Evolutionary conservation across 2,888 invertebrate species (phyloP).

Genomic region (Boloria selene): DNA sequence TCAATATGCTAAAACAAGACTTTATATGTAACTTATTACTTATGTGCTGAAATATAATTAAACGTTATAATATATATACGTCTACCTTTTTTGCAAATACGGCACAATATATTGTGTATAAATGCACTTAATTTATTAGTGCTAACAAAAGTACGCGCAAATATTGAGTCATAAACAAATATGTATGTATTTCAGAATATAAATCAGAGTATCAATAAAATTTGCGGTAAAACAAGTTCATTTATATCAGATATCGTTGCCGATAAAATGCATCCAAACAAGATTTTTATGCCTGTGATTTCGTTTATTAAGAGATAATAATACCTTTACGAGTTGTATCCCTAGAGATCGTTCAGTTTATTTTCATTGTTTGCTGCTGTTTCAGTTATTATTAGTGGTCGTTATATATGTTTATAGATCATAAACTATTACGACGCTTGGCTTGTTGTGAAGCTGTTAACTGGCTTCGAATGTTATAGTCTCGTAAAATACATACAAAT

Average conservation of each 20-base stretch:
- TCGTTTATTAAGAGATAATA: conserved; percentile 80
- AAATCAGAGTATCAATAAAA: conserved; percentile 46
- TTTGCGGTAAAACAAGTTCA: conserved; percentile 58
- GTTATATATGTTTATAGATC: conserved; percentile 80
- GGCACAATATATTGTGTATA: not conserved
- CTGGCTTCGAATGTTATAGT: conserved; percentile 69
- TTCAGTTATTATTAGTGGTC: conserved; percentile 80
- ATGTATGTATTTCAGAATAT: conserved; percentile 26
- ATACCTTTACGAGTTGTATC: conserved; percentile 76
- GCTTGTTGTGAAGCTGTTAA: conserved; percentile 76
- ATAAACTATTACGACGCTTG: conserved; percentile 74
- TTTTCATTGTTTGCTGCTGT: conserved; percentile 79
- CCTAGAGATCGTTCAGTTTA: conserved; percentile 66
- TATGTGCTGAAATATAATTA: not conserved
- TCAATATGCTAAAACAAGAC: too few relatives aligned
- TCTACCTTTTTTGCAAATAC: not conserved
- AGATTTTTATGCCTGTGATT: conserved; percentile 71
- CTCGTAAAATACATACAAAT: conserved; percentile 74
- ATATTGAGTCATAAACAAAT: conserved; percentile 26
- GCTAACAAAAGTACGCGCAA: conserved; percentile 13
- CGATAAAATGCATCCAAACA: conserved; percentile 70
- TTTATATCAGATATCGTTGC: conserved; percentile 59
- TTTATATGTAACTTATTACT: not conserved
- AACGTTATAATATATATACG: too few relatives aligned
- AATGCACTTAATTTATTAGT: conserved; percentile 22